Evolutionary conservation across 2,888 invertebrate genomes (phyloP).

Genomic region (Antheraea assamensis): DNA sequence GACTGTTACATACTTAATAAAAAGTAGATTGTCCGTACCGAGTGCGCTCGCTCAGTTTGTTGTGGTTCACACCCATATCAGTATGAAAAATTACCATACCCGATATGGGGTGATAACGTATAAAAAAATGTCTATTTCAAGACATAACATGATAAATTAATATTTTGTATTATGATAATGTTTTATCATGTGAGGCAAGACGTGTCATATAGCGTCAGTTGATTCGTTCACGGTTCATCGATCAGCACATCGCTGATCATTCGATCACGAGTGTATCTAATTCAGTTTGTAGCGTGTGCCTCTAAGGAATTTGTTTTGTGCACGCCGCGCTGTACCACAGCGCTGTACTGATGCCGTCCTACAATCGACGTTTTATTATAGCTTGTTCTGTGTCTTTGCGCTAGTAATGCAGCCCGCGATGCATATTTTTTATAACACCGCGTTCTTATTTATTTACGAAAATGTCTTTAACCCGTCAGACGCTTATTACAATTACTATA

Average conservation of each 20-base stretch:
- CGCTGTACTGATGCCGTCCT: conserved; percentile 49
- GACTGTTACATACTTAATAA: not conserved
- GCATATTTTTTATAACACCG: conserved; percentile 52
- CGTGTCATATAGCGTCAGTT: conserved; percentile 33
- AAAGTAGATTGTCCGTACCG: not conserved
- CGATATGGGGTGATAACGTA: not conserved
- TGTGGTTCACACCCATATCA: not conserved
- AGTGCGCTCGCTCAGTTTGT: not conserved
- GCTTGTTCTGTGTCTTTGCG: conserved; percentile 64
- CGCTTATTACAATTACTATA: conserved; percentile 33
- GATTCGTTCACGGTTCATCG: conserved; percentile 60
- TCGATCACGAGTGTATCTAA: conserved; percentile 76
- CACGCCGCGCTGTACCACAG: conserved; percentile 42
- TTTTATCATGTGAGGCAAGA: conserved; percentile 12
- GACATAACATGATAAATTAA: not conserved
- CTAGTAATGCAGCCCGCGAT: conserved; percentile 59
- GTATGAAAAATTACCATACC: not conserved
- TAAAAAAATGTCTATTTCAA: not conserved
- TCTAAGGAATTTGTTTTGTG: conserved; percentile 77
- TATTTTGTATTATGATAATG: not conserved
- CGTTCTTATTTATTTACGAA: not conserved
- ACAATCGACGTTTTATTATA: conserved; percentile 75
- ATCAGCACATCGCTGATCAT: conserved; percentile 50
- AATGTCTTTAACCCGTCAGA: not conserved
- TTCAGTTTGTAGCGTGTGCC: conserved; percentile 73